Percentiles rank a stretch among this genome's conserved stretches.
These are phyloP conservation scores for Ctenopoma kingsleyae DNA, from an alignment of 2,797 vertebrate genomes.

Conservation along the genomic window DNA sequence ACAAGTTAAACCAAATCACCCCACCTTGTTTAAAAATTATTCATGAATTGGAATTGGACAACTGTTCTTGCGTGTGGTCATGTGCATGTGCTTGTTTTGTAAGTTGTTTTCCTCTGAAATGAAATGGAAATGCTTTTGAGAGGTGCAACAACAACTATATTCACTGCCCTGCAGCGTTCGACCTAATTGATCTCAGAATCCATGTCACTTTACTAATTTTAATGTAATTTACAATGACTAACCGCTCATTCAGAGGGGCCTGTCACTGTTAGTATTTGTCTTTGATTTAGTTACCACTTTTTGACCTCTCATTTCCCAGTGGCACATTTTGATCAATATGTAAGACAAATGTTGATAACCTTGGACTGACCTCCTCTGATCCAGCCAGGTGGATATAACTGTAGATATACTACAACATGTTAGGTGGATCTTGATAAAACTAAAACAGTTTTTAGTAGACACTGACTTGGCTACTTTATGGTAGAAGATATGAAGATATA, in stretches of 20 bases:
- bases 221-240: constrained; percentile 49
- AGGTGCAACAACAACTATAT: constrained; percentile 37
- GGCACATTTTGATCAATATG: constrained; percentile 76
- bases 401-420: constrained; percentile 1
- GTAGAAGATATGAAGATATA: too few relatives aligned
- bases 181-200: constrained; percentile 67
- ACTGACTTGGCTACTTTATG: background rate
- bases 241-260: constrained; percentile 31
- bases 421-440: background rate
- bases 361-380: constrained; percentile 57
- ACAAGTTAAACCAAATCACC: constrained; percentile 30
- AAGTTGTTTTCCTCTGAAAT: constrained; percentile 42
- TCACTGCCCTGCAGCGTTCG: constrained; percentile 46
- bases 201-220: constrained; percentile 48
- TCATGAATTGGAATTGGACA: constrained; percentile 12
- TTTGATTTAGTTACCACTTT: constrained; percentile 68
- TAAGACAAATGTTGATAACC: constrained; percentile 76
- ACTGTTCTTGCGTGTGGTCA: constrained; percentile 5
- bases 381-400: constrained; percentile 16
- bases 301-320: constrained; percentile 69
- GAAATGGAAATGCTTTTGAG: constrained; percentile 23
- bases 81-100: constrained; percentile 24
- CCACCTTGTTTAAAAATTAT: constrained; percentile 53
- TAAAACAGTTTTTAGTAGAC: constrained; percentile 18
- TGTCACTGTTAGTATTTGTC: constrained; percentile 63